These are phyloP conservation scores for Laodelphax striatellus DNA, from an alignment of 1,140 invertebrate species.

Conservation along the genomic window DNA sequence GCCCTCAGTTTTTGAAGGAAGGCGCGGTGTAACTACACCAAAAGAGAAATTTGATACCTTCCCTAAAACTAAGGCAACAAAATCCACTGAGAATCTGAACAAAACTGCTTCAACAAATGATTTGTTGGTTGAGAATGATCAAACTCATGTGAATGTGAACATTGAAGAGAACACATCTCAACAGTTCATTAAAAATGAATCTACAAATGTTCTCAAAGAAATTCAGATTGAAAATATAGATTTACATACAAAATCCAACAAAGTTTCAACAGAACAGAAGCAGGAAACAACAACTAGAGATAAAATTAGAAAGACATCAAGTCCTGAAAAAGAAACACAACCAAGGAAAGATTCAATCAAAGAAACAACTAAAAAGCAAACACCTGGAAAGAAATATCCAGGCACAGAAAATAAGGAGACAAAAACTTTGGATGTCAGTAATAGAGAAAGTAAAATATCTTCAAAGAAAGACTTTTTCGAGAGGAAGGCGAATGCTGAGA, in stretches of 20 bases:
- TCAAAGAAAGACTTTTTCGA: conserved; percentile 23
- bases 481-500: conserved; percentile 16
- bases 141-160: conserved; percentile 22
- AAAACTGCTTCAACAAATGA: not conserved
- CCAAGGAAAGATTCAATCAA: conserved; percentile 5
- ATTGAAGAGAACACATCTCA: not conserved
- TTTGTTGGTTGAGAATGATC: not conserved
- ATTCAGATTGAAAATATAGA: not conserved
- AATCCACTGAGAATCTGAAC: not conserved
- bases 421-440: not conserved
- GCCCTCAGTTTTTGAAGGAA: conserved; percentile 33
- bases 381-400: conserved; percentile 3
- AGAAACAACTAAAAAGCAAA: conserved; percentile 13
- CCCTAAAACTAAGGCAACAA: not conserved
- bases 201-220: too few relatives aligned
- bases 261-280: not conserved
- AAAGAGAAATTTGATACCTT: conserved; percentile 7
- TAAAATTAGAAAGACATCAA: not conserved
- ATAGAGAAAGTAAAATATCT: conserved; percentile 10
- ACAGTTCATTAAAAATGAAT: too few relatives aligned
- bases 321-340: conserved; percentile 7
- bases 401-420: not conserved
- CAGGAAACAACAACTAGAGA: not conserved
- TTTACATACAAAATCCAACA: not conserved
- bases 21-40: conserved; percentile 13